phyloP scores from a whole-genome alignment of 2,113 vertebrate genomes.

The Anolis sagrei region DNA sequence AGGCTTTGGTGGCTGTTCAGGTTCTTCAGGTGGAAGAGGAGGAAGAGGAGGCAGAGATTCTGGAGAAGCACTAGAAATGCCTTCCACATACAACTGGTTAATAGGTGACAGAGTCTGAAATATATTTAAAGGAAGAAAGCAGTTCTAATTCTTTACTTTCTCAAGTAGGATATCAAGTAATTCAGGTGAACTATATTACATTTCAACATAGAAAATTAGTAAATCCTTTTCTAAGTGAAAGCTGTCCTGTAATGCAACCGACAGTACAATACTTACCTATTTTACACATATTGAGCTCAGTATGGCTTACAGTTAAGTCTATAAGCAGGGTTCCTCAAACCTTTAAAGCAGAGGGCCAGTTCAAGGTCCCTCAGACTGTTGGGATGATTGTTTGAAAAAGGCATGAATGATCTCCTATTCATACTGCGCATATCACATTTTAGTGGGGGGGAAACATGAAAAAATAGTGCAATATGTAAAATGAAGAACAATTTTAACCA shows the following conservation, averaged over 20 bases:
- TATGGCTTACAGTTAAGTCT: too few species aligned
- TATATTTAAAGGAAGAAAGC: conserved; percentile 37
- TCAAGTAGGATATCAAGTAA: not conserved
- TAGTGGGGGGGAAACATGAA: too few species aligned
- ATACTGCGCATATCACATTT: too few species aligned
- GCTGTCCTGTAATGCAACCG: not conserved
- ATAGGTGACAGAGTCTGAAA: conserved; percentile 67
- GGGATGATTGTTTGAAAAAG: too few species aligned
- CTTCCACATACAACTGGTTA: conserved; percentile 78
- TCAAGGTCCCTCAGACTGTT: too few species aligned
- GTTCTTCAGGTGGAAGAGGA: conserved; percentile 88
- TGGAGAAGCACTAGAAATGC: conserved; percentile 67
- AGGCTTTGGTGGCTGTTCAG: conserved; percentile 92
- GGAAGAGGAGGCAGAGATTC: conserved; percentile 84
- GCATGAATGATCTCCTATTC: too few species aligned
- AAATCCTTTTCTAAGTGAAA: not conserved
- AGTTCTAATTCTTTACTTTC: not conserved
- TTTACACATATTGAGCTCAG: not conserved
- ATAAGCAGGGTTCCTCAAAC: too few species aligned
- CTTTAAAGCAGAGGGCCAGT: too few species aligned
- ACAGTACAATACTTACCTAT: not conserved
- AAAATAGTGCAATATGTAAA: too few species aligned
- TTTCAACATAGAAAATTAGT: not conserved
- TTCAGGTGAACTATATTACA: not conserved
- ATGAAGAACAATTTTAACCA: too few species aligned